These are phyloP conservation scores for Ciconia boyciana DNA, from an alignment of 2,113 vertebrate species.

Conservation along the genomic window DNA sequence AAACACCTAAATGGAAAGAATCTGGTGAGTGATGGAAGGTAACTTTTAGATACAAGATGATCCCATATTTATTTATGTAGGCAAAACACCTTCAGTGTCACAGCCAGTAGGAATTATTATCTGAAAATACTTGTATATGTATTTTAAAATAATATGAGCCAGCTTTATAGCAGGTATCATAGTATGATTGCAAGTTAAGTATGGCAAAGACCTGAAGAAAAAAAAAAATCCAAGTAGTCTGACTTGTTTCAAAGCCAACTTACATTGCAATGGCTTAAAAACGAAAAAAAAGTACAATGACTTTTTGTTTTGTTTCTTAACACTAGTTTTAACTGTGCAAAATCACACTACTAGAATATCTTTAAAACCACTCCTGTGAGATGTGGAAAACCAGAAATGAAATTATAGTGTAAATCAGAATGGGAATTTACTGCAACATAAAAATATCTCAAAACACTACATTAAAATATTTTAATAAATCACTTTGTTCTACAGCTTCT, in stretches of 20 bases:
- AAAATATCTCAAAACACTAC: background rate
- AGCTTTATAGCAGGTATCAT: background rate
- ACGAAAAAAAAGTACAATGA: background rate
- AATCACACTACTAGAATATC: background rate
- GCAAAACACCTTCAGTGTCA: background rate
- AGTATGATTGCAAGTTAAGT: background rate
- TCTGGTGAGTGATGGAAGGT: background rate
- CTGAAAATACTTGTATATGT: background rate
- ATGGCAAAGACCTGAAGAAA: background rate
- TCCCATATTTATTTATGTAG: background rate
- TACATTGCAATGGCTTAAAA: background rate
- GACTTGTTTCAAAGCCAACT: background rate
- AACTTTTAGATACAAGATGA: conserved; percentile 11
- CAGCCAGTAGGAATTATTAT: background rate
- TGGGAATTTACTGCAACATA: background rate
- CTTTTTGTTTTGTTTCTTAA: background rate
- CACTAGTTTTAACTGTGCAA: background rate
- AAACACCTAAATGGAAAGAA: conserved; percentile 24
- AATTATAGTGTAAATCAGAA: background rate
- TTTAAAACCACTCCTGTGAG: background rate
- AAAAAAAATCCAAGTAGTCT: background rate
- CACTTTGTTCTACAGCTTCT: background rate
- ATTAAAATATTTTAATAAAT: background rate
- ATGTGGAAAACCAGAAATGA: background rate
- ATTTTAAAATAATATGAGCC: background rate